Conservation (phyloP, 2,888 invertebrate species). For the Hirtodrosophila cameraria region DNA sequence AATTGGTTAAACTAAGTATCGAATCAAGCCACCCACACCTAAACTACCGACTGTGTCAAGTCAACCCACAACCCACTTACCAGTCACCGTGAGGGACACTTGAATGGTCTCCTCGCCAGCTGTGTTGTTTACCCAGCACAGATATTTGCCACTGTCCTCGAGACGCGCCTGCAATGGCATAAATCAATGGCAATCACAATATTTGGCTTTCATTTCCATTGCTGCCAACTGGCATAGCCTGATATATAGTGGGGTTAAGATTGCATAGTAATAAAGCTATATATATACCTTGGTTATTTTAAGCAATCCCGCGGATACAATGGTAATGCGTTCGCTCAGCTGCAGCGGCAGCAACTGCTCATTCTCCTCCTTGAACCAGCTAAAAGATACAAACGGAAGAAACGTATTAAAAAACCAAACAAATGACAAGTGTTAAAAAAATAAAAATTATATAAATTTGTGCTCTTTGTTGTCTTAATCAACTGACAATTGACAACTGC, state of each 20-base stretch:
- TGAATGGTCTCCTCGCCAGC: conserved; percentile 92
- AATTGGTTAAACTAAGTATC: conserved; percentile 1
- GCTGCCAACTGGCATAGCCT: conserved; percentile 2
- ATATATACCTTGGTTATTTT: conserved; percentile 87
- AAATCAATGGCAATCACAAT: conserved; percentile 63
- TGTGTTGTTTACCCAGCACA: conserved; percentile 95
- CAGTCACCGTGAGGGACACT: conserved; percentile 91
- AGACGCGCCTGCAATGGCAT: conserved; percentile 84
- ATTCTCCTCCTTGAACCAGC: conserved; percentile 91
- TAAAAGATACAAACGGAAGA: conserved; percentile 66
- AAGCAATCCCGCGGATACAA: conserved; percentile 88
- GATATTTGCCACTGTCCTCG: conserved; percentile 93
- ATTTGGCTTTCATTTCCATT: conserved; percentile 59
- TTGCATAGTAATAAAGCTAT: no score
- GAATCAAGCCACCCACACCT: neutral
- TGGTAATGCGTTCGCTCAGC: conserved; percentile 87
- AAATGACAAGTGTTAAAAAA: conserved; percentile 9
- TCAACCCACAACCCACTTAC: conserved; percentile 85
- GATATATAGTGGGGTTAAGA: no score
- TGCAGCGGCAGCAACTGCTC: conserved; percentile 89
- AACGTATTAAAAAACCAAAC: conserved; percentile 1
- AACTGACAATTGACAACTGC: conserved; percentile 63
- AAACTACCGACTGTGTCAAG: no score
- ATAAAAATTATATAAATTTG: conserved; percentile 1
- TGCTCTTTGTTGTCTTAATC: conserved; percentile 47